Evolutionary conservation across 2,888 invertebrate species (phyloP), one percentile per base, ranked within the genome.

Genomic region (Cataglyphis rosenhaueri): DNA sequence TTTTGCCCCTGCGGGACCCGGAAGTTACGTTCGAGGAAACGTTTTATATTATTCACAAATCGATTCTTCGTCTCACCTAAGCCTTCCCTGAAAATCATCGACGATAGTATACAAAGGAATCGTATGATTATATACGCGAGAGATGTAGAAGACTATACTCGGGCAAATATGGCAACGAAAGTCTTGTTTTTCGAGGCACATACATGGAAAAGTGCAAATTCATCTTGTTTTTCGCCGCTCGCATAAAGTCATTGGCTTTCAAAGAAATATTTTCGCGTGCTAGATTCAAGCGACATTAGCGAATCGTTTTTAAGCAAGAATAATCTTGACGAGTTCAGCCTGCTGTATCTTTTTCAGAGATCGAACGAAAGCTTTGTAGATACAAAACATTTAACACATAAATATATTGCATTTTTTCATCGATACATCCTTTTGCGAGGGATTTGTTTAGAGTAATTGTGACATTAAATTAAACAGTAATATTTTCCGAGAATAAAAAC

Each of bases 21-120:
- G 66, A 83, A 87, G 68, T 35, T 82, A 38, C 57, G 44, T 32
- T 55, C 18, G 78, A 61, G 62, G 48, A 70, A 68, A 68, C 57
- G 52, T 66, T 68, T 68, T 75, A 25, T 59, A 55, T 62, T 66
- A 79, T 75, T 81, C 74, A 76, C 48, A 82, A 87, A 87, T 59
- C 44, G 82, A 83, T 81, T 55, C 66, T 82, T 78, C 61, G 29
- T 59, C 82, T 62, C 81, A 83, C 66, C 66, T 84, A 59, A 84
- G 64, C 59, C 62, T 75, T 64, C 62, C 79, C 74, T 71, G 64
- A 71, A 81, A 74, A 61, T 62, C 52, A 79, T 81, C 48, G 52
- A 68, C 57, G 66, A 82, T 65, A 79, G 25, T 59, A 59, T 41
- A 66, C 66, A 82, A 70, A 68, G 25, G 29, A 62, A 82, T 78